Base-by-base conservation (phyloP, 2,113 vertebrate genomes). In the Plotosus lineatus region DNA sequence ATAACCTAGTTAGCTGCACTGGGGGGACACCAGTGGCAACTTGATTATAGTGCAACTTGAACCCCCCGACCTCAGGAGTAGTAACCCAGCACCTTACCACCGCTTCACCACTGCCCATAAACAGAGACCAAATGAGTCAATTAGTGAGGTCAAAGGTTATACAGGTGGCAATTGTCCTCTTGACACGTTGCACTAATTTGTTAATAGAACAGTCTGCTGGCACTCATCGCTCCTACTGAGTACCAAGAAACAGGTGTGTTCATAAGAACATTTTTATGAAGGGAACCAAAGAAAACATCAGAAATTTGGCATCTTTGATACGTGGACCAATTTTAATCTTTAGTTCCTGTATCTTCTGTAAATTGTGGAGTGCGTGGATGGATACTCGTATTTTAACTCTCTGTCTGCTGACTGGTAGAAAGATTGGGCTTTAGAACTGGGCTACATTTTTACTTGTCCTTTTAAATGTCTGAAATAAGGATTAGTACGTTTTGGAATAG, bases 121-220 rank as follows among this genome's bases (percentile, higher is more conserved):
- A 78, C 31, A 31, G 44, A 14, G 65, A 73, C 46, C 28, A 61
- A 69, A 74, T 56, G 56, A 31, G 46, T 6, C 26, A 21, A 42
- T 31, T 26, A 55, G 28, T 33, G 28, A 83, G 68, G 36, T 78
- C 76, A 78, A 46, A 71, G 58, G 66, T 83, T 76, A 55, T 46
- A 65, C 81, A 78, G 81, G 76, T 78, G 81, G 56, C 17, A 19
- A 58, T 28, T 40, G 38, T 58, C 55, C 15, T 38, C 12, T 40
- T 6, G 8, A 75, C 23, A 8, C 28, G 14, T 46, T 48, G 53
- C n/a, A 2, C 68, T 46, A 26, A 2, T 19, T 9, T 28, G 19
- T 44, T 33, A 51, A 15, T 31, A n/a, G 75, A 48, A 50, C 56
- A 31, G 38, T 12, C 10, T 12, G 36, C 10, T 40, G 4, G 10